These are phyloP conservation scores for Aurelia aurita DNA, from an alignment of 30 jellyfish, hydroid and myxozoan genomes.

Conservation along the genomic window DNA sequence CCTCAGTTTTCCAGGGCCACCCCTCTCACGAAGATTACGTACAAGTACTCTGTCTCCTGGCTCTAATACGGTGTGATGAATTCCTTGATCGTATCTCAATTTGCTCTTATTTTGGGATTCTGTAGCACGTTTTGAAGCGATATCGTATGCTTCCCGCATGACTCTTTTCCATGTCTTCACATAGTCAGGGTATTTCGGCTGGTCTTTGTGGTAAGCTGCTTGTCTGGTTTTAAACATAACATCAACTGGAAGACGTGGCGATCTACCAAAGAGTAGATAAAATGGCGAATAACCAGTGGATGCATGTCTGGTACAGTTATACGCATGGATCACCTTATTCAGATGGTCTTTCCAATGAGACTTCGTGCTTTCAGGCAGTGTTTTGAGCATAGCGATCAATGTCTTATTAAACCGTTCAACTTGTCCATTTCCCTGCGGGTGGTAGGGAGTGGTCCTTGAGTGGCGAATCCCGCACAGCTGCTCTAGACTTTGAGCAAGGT, in stretches of 20 bases:
- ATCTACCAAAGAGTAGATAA: constrained; percentile 38
- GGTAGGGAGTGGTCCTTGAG: constrained; percentile 54
- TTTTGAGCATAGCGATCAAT: constrained; percentile 33
- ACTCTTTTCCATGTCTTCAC: constrained; percentile 5
- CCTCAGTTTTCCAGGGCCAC: not conserved
- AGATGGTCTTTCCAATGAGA: no score
- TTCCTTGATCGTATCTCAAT: constrained; percentile 6
- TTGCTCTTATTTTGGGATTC: not conserved
- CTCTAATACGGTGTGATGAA: not conserved
- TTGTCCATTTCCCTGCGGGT: constrained; percentile 61
- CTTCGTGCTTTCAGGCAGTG: constrained; percentile 13
- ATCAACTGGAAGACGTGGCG: constrained; percentile 35
- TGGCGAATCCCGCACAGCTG: constrained; percentile 33
- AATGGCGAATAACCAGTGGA: constrained; percentile 46
- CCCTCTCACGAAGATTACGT: constrained; percentile 18
- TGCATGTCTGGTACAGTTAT: no score
- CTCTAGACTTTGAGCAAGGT: constrained; percentile 7
- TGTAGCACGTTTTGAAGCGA: not conserved
- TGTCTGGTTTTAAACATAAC: not conserved
- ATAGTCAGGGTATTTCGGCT: constrained; percentile 14
- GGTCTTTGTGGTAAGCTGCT: not conserved
- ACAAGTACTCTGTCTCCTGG: constrained; percentile 2
- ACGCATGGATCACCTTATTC: no score
- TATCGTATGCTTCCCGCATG: not conserved
- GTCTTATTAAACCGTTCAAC: constrained; percentile 57